Conservation (phyloP, 2,888 invertebrate genomes). For the Synergus japonicus region DNA sequence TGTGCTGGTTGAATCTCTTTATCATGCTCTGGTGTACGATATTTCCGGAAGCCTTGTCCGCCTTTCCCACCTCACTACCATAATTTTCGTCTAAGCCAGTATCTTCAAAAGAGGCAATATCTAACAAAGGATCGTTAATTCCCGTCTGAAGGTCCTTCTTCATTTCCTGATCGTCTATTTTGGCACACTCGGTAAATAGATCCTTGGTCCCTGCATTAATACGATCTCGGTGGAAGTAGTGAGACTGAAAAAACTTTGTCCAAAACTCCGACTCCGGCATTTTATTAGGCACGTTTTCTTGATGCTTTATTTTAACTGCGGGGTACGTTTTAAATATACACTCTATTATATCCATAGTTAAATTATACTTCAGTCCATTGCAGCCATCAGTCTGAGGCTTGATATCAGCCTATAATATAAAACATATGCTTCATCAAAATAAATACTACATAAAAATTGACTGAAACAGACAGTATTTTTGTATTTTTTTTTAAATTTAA, state of each 20-base stretch:
- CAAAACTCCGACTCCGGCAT: conserved; percentile 98
- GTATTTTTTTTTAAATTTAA: conserved; percentile 43
- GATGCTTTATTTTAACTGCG: conserved; percentile 97
- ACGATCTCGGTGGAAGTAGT: conserved; percentile 97
- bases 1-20: conserved; percentile 97
- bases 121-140: conserved; percentile 89
- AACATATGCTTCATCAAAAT: conserved; percentile 14
- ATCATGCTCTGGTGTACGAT: conserved; percentile 95
- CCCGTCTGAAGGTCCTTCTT: conserved; percentile 88
- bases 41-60: conserved; percentile 80
- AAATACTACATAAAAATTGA: neutral
- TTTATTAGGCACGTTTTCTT: conserved; percentile 96
- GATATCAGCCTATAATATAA: conserved; percentile 90
- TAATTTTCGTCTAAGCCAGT: conserved; percentile 83
- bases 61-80: conserved; percentile 75
- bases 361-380: conserved; percentile 97
- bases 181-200: conserved; percentile 98
- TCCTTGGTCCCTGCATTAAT: conserved; percentile 95
- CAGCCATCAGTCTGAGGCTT: conserved; percentile 98
- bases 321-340: conserved; percentile 99
- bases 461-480: neutral
- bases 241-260: conserved; percentile 99
- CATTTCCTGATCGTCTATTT: conserved; percentile 92
- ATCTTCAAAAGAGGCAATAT: conserved; percentile 90
- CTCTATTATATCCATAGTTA: conserved; percentile 97